A percentile compares a stretch with the other conserved stretches of the same genome.
Conservation (phyloP, 1,140 invertebrate genomes). For the Drosophila santomea region DNA sequence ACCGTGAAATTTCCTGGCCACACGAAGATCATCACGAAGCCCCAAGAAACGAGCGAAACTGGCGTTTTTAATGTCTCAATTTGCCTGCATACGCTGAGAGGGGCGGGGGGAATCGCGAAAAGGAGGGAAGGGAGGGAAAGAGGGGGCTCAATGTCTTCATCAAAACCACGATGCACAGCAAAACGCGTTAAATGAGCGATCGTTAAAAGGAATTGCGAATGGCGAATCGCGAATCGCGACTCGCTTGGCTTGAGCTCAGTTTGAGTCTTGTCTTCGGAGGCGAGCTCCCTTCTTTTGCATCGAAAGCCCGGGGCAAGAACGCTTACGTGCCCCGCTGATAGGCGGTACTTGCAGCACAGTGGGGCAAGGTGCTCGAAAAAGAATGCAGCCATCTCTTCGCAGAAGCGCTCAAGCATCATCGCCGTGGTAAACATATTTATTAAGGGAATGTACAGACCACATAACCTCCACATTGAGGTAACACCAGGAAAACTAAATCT, state of each 20-base stretch:
- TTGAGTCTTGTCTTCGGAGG: slow-evolving; percentile 37
- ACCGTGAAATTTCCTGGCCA: slow-evolving; percentile 56
- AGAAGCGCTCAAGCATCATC: no score
- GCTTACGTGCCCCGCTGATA: slow-evolving; percentile 49
- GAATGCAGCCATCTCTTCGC: no score
- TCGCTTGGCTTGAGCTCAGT: slow-evolving; percentile 44
- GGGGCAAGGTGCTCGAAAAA: background rate
- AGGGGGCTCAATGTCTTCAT: slow-evolving; percentile 71
- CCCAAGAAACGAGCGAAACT: slow-evolving; percentile 36
- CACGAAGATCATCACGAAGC: slow-evolving; percentile 55
- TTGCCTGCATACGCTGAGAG: slow-evolving; percentile 53
- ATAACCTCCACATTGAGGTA: no score
- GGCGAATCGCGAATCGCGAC: slow-evolving; percentile 45
- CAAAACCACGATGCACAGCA: slow-evolving; percentile 65
- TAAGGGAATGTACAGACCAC: no score
- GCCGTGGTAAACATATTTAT: no score
- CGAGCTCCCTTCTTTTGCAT: slow-evolving; percentile 47
- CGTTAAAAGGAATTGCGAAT: slow-evolving; percentile 70
- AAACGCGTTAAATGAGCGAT: slow-evolving; percentile 82
- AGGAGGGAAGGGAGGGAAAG: background rate
- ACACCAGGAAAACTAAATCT: no score
- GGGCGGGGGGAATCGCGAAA: slow-evolving; percentile 5
- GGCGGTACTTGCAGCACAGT: slow-evolving; percentile 52
- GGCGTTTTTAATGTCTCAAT: slow-evolving; percentile 80
- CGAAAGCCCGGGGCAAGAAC: slow-evolving; percentile 44